phyloP scores from a whole-genome alignment of 2,113 vertebrate genomes.

The Melanerpes aurifrons region DNA sequence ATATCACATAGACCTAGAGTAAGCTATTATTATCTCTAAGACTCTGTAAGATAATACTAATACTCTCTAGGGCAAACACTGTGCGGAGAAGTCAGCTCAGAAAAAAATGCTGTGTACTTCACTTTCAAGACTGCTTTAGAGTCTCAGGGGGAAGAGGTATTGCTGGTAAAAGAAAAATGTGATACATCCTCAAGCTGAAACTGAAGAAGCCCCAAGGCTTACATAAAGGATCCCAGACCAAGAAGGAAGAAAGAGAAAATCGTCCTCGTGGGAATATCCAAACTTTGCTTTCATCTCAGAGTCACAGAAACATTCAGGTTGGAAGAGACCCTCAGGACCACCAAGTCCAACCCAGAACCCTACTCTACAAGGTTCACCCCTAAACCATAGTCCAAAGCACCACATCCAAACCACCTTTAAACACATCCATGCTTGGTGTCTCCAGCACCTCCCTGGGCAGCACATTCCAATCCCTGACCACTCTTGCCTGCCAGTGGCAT shows the following conservation, averaged over 20 bases:
- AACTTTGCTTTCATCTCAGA: not conserved
- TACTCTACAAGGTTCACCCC: no score
- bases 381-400: no score
- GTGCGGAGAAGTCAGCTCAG: slow-evolving; percentile 31
- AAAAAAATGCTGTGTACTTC: slow-evolving; percentile 24
- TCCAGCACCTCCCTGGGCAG: no score
- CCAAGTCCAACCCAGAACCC: no score
- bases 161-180: slow-evolving; percentile 33
- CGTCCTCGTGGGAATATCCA: not conserved
- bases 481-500: no score
- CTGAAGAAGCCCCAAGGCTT: slow-evolving; percentile 46
- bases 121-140: slow-evolving; percentile 33
- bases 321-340: no score
- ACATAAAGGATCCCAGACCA: slow-evolving; percentile 17
- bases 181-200: slow-evolving; percentile 49
- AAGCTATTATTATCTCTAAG: slow-evolving; percentile 63
- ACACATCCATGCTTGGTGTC: no score
- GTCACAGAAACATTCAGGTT: no score
- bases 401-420: no score
- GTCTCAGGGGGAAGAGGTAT: slow-evolving; percentile 21
- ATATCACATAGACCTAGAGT: slow-evolving; percentile 9
- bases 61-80: slow-evolving; percentile 19
- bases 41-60: slow-evolving; percentile 58
- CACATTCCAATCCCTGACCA: no score
- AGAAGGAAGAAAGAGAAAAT: no score